Conservation (phyloP, 2,113 vertebrate genomes). For the Astur gentilis region DNA sequence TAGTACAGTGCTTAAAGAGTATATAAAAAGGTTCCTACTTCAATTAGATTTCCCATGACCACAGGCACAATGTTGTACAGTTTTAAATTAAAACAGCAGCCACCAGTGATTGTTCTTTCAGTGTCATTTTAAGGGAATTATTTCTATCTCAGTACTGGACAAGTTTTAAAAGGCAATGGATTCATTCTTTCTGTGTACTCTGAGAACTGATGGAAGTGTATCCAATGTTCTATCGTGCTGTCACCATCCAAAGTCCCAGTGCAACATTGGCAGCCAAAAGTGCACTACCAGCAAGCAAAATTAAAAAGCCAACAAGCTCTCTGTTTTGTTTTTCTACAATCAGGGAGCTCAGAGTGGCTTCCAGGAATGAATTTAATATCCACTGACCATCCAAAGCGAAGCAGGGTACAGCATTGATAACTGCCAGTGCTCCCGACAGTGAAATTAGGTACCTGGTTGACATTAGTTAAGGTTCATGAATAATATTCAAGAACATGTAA, state of each 20-base stretch:
- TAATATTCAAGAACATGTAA: neutral
- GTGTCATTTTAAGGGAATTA: slow-evolving; percentile 51
- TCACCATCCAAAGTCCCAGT: slow-evolving; percentile 97
- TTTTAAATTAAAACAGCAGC: neutral
- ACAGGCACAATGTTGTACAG: neutral
- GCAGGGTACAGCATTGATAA: slow-evolving; percentile 96
- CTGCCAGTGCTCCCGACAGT: slow-evolving; percentile 91
- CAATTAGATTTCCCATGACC: neutral
- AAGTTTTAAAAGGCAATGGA: slow-evolving; percentile 34
- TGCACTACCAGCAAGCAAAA: slow-evolving; percentile 90
- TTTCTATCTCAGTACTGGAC: slow-evolving; percentile 21
- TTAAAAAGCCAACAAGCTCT: slow-evolving; percentile 92
- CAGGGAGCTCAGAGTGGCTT: slow-evolving; percentile 86
- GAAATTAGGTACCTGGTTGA: slow-evolving; percentile 89
- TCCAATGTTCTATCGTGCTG: slow-evolving; percentile 80
- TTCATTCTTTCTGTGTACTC: neutral
- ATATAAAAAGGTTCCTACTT: neutral
- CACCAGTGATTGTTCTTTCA: neutral
- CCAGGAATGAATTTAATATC: slow-evolving; percentile 95
- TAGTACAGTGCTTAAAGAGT: neutral
- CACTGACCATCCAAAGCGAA: slow-evolving; percentile 97
- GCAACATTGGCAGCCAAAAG: slow-evolving; percentile 96
- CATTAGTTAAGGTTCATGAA: slow-evolving; percentile 62
- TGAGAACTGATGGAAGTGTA: neutral
- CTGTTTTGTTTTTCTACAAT: slow-evolving; percentile 87